Conservation (phyloP, 2,888 invertebrate species). For the Panzeria rudis region DNA sequence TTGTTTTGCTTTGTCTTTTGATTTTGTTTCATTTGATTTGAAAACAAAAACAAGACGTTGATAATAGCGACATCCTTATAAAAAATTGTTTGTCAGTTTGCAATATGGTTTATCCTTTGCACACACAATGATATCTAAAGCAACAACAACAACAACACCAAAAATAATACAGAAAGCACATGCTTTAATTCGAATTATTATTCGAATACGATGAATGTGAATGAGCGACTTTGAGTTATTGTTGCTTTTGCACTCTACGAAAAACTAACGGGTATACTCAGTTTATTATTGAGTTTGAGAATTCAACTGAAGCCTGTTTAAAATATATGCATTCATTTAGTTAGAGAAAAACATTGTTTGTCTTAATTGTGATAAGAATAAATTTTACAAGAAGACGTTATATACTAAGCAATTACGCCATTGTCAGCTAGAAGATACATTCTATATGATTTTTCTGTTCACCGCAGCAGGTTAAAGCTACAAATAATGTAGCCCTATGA, state of each 20-base stretch:
- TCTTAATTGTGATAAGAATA: too few relatives aligned
- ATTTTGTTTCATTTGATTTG: slow-evolving; percentile 8
- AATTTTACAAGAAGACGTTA: too few relatives aligned
- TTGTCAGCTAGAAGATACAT: too few relatives aligned
- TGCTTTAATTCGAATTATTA: slow-evolving; percentile 62
- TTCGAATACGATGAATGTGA: slow-evolving; percentile 46
- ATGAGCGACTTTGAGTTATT: not conserved
- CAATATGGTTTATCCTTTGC: slow-evolving; percentile 37
- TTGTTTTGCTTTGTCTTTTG: not conserved
- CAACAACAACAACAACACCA: slow-evolving; percentile 40
- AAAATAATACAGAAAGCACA: slow-evolving; percentile 56
- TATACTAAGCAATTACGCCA: too few relatives aligned
- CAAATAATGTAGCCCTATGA: too few relatives aligned
- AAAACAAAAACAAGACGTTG: slow-evolving; percentile 15
- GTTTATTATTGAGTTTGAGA: not conserved
- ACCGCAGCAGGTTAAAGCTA: too few relatives aligned
- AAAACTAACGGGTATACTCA: not conserved
- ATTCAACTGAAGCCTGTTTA: too few relatives aligned
- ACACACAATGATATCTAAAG: slow-evolving; percentile 7
- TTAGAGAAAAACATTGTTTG: too few relatives aligned
- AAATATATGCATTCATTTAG: too few relatives aligned
- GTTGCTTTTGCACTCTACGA: not conserved
- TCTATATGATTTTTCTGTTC: too few relatives aligned
- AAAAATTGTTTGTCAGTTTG: slow-evolving; percentile 18
- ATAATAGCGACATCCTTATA: slow-evolving; percentile 1